These are phyloP conservation scores for Nymphalis io DNA, from an alignment of 1,140 invertebrate species.

Conservation along the genomic window DNA sequence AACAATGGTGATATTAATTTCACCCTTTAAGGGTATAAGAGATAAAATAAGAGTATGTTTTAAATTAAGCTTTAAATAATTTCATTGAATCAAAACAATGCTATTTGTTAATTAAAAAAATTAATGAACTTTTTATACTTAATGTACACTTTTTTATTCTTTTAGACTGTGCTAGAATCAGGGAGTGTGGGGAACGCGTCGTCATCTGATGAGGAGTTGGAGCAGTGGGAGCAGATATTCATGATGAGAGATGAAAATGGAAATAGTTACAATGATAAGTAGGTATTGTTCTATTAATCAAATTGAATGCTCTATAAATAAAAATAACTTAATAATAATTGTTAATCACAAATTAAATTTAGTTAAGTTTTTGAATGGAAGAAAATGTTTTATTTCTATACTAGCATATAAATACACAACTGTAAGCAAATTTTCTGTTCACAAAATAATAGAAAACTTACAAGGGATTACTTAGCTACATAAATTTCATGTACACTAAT, in stretches of 20 bases:
- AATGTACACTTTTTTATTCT: slow-evolving; percentile 41
- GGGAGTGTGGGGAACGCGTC: slow-evolving; percentile 80
- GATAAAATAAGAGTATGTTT: slow-evolving; percentile 1
- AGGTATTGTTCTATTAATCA: slow-evolving; percentile 37
- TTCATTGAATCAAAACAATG: neutral
- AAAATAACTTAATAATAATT: too few species aligned
- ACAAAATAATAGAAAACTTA: too few species aligned
- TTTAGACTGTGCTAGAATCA: slow-evolving; percentile 81
- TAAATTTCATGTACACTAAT: too few species aligned
- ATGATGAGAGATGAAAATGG: slow-evolving; percentile 81
- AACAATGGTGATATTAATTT: neutral
- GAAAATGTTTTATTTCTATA: too few species aligned
- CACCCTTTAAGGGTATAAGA: slow-evolving; percentile 5
- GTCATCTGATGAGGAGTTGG: slow-evolving; percentile 80
- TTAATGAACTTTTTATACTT: neutral
- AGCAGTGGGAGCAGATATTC: slow-evolving; percentile 82
- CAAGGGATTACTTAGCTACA: too few species aligned
- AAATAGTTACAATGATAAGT: slow-evolving; percentile 77
- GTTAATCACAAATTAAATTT: too few species aligned
- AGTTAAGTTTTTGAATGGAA: too few species aligned
- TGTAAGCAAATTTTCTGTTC: too few species aligned
- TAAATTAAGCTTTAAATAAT: neutral
- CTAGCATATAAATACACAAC: too few species aligned
- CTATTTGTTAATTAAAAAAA: neutral
- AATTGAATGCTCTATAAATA: too few species aligned